A percentile compares a stretch with the other conserved stretches of the same genome.
phyloP scores from a whole-genome alignment of 2,797 vertebrate species.

The Phataginus tetradactyla region DNA sequence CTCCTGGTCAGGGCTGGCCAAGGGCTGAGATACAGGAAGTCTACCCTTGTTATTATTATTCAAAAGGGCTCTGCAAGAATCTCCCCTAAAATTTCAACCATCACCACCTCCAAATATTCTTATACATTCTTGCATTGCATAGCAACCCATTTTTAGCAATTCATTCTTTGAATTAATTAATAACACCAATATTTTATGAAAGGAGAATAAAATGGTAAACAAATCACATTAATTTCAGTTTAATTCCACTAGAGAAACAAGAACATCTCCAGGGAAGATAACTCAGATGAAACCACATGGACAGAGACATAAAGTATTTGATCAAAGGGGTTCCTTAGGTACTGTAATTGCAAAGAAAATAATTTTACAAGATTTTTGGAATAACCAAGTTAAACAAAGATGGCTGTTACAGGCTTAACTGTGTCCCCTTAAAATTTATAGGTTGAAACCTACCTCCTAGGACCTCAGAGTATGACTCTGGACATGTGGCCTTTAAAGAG shows the following conservation, averaged over 20 bases:
- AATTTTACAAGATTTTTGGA: conserved; percentile 55
- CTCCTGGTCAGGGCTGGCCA: background rate
- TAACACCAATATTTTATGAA: conserved; percentile 4
- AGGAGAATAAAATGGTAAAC: conserved; percentile 11
- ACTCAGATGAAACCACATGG: conserved; percentile 90
- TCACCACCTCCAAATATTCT: background rate
- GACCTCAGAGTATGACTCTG: background rate
- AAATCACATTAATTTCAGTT: conserved; percentile 41
- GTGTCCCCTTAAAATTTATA: background rate
- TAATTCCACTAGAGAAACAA: conserved; percentile 45
- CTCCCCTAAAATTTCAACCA: background rate
- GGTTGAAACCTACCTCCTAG: background rate
- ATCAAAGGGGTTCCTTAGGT: conserved; percentile 77
- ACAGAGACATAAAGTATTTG: conserved; percentile 83
- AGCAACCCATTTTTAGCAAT: conserved; percentile 9
- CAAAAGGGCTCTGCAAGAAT: background rate
- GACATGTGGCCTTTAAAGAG: background rate
- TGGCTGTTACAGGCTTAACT: background rate
- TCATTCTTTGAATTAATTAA: conserved; percentile 34
- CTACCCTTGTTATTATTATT: background rate
- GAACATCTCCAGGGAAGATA: background rate
- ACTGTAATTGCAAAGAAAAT: conserved; percentile 81
- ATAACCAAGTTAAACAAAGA: background rate
- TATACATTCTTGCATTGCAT: background rate
- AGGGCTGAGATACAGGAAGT: background rate